Conservation (phyloP, 2,113 vertebrate species). For the Oceanites oceanicus region DNA sequence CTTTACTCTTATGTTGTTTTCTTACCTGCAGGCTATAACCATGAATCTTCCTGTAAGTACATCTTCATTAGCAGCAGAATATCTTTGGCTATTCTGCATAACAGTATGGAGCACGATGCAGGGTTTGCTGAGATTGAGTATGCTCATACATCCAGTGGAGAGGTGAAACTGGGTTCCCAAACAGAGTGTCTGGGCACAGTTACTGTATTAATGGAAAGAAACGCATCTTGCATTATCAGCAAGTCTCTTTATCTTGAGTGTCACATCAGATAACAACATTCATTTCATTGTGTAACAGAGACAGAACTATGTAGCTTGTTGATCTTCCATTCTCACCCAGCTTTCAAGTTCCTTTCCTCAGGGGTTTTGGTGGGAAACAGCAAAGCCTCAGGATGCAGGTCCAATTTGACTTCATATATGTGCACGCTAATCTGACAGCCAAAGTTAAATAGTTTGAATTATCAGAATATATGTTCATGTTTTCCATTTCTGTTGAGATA, state of each 20-base stretch:
- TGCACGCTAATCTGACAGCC: not conserved
- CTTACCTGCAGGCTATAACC: not conserved
- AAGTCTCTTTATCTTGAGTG: not conserved
- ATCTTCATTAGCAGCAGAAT: not conserved
- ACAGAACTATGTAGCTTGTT: not conserved
- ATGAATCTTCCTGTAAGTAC: not conserved
- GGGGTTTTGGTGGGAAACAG: not conserved
- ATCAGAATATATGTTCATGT: not conserved
- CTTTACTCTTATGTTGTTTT: not conserved
- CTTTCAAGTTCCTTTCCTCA: not conserved
- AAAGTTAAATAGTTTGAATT: not conserved
- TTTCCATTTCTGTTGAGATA: not conserved
- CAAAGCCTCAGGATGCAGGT: not conserved
- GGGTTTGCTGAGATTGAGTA: not conserved
- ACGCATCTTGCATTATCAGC: not conserved
- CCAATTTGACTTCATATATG: not conserved
- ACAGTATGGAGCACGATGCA: not conserved
- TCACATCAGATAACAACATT: accelerated
- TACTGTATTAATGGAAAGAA: not conserved
- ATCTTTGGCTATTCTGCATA: not conserved
- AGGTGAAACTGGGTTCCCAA: not conserved
- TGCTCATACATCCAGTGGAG: not conserved
- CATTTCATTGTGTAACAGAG: not conserved
- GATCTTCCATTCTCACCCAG: not conserved
- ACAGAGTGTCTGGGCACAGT: not conserved